phyloP scores from a whole-genome alignment of 1,140 invertebrate genomes.

The Pseudoatta argentina region DNA sequence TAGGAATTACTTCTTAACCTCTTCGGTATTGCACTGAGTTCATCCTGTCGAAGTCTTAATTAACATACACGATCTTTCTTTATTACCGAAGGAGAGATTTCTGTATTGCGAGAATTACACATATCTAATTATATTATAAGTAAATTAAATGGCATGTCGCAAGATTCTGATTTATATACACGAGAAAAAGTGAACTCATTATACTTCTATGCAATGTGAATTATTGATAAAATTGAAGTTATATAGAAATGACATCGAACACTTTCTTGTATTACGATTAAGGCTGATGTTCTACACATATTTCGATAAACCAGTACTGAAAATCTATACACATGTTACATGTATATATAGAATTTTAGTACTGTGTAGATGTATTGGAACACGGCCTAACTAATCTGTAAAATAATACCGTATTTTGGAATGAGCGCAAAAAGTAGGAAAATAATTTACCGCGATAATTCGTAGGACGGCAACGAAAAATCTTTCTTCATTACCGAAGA shows the following conservation, averaged over 20 bases:
- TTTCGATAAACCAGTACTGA: too few species aligned
- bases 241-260: slow-evolving; percentile 16
- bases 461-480: slow-evolving; percentile 7
- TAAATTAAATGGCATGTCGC: not conserved
- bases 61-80: slow-evolving; percentile 64
- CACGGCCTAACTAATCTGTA: not conserved
- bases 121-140: not conserved
- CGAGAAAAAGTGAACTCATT: not conserved
- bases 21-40: slow-evolving; percentile 55
- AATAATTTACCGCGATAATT: slow-evolving; percentile 41
- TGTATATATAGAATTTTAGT: too few species aligned
- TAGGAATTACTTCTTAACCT: slow-evolving; percentile 80
- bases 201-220: not conserved
- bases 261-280: not conserved
- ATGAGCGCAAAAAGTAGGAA: not conserved
- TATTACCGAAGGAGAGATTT: not conserved
- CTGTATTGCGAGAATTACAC: not conserved
- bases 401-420: slow-evolving; percentile 17
- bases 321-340: too few species aligned
- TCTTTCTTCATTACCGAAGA: too few species aligned
- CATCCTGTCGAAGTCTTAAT: slow-evolving; percentile 74
- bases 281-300: too few species aligned
- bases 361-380: too few species aligned
- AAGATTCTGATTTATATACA: not conserved
- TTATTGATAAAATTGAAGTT: too few species aligned